Conservation (phyloP, 2,797 vertebrate genomes). For the Lemur catta region DNA sequence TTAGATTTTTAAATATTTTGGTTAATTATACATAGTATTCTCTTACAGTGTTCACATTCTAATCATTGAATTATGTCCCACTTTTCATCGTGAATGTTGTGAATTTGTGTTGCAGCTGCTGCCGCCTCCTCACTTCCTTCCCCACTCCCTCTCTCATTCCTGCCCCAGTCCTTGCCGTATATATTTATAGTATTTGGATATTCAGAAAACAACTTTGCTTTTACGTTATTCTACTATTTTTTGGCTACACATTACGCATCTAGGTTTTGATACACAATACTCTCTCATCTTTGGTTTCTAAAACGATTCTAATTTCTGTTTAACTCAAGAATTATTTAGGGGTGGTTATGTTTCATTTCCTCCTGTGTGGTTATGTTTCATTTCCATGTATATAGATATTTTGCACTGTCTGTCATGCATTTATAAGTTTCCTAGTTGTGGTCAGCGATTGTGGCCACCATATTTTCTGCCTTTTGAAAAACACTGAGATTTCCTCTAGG, state of each 20-base stretch:
- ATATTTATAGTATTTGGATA: not conserved
- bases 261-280: not conserved
- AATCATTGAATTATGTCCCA: not conserved
- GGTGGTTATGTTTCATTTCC: not conserved
- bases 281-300: not conserved
- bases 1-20: constrained; percentile 11
- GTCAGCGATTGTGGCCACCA: not conserved
- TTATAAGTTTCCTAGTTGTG: not conserved
- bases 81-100: not conserved
- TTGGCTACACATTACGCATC: not conserved
- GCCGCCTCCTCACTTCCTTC: not conserved
- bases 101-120: not conserved
- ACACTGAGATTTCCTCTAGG: not conserved
- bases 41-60: not conserved
- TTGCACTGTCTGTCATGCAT: not conserved
- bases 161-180: not conserved
- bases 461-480: not conserved
- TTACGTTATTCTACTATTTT: not conserved
- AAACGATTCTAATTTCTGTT: not conserved
- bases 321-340: not conserved
- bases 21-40: not conserved
- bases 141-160: not conserved
- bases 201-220: not conserved
- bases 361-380: not conserved
- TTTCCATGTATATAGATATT: not conserved